A percentile compares a stretch with the other conserved stretches of the same genome.
Conservation (phyloP, 2,113 vertebrate species). For the Ellobius talpinus region DNA sequence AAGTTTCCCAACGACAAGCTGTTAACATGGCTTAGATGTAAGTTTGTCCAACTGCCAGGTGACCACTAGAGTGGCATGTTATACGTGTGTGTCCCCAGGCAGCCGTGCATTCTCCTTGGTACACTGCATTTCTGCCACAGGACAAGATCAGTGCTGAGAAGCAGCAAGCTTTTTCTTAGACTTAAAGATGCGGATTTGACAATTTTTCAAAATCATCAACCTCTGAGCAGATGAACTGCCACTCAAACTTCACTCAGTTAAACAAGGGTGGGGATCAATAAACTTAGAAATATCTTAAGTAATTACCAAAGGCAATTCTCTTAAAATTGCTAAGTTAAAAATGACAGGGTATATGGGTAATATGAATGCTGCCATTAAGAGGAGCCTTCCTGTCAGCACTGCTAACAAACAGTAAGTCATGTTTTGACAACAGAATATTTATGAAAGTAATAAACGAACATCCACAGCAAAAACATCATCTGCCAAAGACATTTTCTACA, state of each 20-base stretch:
- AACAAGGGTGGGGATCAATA: constrained; percentile 69
- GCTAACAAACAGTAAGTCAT: constrained; percentile 80
- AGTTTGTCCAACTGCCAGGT: neutral
- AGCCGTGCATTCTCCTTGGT: neutral
- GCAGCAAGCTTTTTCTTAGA: neutral
- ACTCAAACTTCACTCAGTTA: constrained; percentile 67
- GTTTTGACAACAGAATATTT: constrained; percentile 83
- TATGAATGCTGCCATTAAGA: constrained; percentile 75
- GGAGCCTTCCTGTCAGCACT: constrained; percentile 72
- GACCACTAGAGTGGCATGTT: neutral
- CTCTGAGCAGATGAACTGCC: constrained; percentile 57
- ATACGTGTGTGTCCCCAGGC: neutral
- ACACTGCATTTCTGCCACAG: neutral
- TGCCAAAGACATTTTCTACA: constrained; percentile 70
- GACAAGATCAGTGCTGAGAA: neutral
- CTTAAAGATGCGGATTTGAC: constrained; percentile 9
- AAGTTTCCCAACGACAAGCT: neutral
- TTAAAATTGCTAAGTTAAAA: constrained; percentile 72
- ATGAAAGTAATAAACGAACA: constrained; percentile 80
- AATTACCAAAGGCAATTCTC: constrained; percentile 73
- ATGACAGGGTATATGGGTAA: constrained; percentile 75
- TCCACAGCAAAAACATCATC: constrained; percentile 73
- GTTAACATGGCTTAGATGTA: neutral
- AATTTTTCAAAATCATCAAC: constrained; percentile 51
- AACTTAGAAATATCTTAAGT: constrained; percentile 75